Conservation (phyloP, 1,140 invertebrate species). For the Conus betulinus region DNA sequence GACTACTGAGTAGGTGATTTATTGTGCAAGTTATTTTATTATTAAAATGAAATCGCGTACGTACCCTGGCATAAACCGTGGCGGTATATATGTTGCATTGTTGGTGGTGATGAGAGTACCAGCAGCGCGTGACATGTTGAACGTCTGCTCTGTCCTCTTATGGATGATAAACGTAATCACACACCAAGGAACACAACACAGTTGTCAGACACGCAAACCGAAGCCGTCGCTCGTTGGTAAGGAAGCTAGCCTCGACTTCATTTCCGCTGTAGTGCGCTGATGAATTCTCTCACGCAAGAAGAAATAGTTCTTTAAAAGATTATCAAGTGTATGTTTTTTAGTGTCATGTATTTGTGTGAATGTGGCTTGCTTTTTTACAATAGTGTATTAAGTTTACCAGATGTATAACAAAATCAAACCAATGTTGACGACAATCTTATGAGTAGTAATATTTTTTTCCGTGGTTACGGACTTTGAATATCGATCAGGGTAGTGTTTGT, state of each 20-base stretch:
- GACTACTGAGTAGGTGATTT: too few relatives aligned
- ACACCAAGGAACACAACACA: not conserved
- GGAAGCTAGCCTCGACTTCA: conserved; percentile 7
- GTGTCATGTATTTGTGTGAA: too few relatives aligned
- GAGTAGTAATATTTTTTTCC: too few relatives aligned
- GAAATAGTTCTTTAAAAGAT: conserved; percentile 13
- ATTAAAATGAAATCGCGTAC: not conserved
- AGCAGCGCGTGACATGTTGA: conserved; percentile 73
- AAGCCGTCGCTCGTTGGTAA: not conserved
- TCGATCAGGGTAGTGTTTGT: too few relatives aligned
- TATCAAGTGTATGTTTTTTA: too few relatives aligned
- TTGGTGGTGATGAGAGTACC: conserved; percentile 75
- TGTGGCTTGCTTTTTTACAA: too few relatives aligned
- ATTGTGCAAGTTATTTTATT: too few relatives aligned
- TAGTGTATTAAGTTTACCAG: too few relatives aligned
- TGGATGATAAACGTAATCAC: not conserved
- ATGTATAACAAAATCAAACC: too few relatives aligned
- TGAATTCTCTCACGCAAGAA: not conserved
- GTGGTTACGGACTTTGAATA: too few relatives aligned
- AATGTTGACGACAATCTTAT: too few relatives aligned
- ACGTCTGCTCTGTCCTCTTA: not conserved
- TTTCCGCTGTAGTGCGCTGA: not conserved
- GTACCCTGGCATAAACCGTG: conserved; percentile 76
- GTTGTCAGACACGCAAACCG: not conserved
- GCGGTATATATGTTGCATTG: conserved; percentile 75